Base-by-base conservation (phyloP, 2,113 vertebrate species). In the Fregata magnificens region DNA sequence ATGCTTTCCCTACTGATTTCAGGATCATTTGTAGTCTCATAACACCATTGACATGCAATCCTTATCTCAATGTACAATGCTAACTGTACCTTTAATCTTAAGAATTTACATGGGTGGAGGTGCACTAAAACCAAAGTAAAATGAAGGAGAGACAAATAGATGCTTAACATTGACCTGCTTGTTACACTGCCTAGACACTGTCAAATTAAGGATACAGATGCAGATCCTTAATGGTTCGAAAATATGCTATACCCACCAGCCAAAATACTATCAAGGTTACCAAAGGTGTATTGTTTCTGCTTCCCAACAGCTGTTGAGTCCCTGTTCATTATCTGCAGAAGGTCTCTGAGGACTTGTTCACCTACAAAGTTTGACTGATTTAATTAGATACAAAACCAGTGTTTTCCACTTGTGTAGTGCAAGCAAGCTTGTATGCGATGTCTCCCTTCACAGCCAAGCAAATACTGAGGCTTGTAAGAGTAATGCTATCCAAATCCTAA, bases 291-390 rank as follows among this genome's bases (percentile, higher is more conserved):
- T 71, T 71, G 42, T 55, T 94, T 82, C 73, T 78, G 69, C 81
- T 87, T 94, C 83, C 69, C 32, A 87, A 58, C 55, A 91, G 77
- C 86, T 89, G 83, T 11, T 63, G 52, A 55, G 9, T 52, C 40
- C 56, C 28, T 56, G 32, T 59, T 93, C 50, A 81, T 88, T 85
- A 78, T 73, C 88, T 67, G 59, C 55, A 92, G 82, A 88, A 82
- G 56, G n/a, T 88, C 86, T 71, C 93, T n/a, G 29, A 93, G 77
- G 88, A 83, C 61, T 74, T 79, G 47, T 38, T 93, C 70, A 84
- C 86, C 77, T 95, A 63, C 80, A n/a, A 78, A 92, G 36, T 86
- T 72, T 56, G 72, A 71, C 67, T 90, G n/a, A 84, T 92, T 86
- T 85, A 84, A 93, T 92, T 72, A 87, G 45, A 38, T 29, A 81